Conservation (phyloP, 2,113 vertebrate genomes). For the Nothocercus nigrocapillus region DNA sequence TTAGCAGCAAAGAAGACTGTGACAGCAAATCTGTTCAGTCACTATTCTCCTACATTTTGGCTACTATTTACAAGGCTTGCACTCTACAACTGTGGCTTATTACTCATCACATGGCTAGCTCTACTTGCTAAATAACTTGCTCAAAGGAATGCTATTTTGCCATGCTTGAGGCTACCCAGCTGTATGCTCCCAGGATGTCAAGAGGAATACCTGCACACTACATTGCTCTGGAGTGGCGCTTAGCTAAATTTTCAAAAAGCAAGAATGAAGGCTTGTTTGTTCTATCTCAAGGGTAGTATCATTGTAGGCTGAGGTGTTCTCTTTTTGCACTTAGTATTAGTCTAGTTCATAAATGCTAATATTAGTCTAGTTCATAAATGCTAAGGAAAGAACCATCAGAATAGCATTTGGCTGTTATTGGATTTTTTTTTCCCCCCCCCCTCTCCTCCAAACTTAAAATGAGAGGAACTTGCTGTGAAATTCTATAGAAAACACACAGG, state of each 20-base stretch:
- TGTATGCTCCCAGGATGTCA: neutral
- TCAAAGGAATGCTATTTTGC: neutral
- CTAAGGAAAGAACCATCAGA: neutral
- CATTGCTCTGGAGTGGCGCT: rapidly evolving
- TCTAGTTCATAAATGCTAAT: neutral
- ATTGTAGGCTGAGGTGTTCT: neutral
- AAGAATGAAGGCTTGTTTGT: too few relatives aligned
- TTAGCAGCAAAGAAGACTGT: neutral
- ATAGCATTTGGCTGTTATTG: neutral
- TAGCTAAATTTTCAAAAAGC: too few relatives aligned
- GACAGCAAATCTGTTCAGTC: neutral
- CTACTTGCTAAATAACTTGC: neutral
- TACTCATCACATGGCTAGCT: neutral
- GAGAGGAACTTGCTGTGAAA: neutral
- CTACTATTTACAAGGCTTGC: neutral
- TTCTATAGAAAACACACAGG: neutral
- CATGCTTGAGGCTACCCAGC: rapidly evolving
- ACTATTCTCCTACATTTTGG: neutral
- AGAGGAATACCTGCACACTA: neutral
- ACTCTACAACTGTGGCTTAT: neutral
- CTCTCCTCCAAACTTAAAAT: neutral
- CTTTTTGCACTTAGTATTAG: neutral
- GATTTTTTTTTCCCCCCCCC: too few relatives aligned
- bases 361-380: rapidly evolving
- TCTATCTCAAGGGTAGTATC: neutral